Evolutionary conservation across 2,797 vertebrate genomes (phyloP).

Genomic region (Spheniscus humboldti): DNA sequence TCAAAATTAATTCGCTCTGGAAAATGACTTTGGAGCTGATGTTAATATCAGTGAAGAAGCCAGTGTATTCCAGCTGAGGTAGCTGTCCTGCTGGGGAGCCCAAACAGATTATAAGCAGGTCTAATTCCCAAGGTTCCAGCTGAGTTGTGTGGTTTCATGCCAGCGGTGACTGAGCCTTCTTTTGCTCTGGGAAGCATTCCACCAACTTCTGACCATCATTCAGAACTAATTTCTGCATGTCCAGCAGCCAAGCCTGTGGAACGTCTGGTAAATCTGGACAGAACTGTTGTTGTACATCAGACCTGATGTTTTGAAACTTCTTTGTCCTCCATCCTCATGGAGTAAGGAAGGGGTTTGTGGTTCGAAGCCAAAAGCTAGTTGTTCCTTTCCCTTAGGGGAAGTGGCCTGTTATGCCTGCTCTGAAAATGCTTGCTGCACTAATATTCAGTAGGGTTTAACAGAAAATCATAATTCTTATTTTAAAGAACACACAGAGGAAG

Average conservation of each 20-base stretch:
- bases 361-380: not conserved
- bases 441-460: not conserved
- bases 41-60: not conserved
- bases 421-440: not conserved
- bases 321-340: not conserved
- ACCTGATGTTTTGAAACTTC: not conserved
- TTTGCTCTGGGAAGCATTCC: not conserved
- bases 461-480: not conserved
- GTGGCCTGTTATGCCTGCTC: not conserved
- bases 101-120: not conserved
- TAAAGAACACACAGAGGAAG: not conserved
- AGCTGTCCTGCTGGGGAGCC: not conserved
- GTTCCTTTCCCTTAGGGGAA: not conserved
- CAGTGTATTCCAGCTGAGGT: not conserved
- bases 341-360: rapidly evolving
- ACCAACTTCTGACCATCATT: not conserved
- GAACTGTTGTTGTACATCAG: rapidly evolving
- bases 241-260: not conserved
- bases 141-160: not conserved
- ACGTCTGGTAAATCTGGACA: not conserved
- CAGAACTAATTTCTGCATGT: not conserved
- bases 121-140: not conserved
- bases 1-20: not conserved
- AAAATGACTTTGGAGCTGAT: not conserved
- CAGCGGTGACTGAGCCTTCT: not conserved